Conservation (phyloP, 2,797 vertebrate species). For the Smutsia gigantea region DNA sequence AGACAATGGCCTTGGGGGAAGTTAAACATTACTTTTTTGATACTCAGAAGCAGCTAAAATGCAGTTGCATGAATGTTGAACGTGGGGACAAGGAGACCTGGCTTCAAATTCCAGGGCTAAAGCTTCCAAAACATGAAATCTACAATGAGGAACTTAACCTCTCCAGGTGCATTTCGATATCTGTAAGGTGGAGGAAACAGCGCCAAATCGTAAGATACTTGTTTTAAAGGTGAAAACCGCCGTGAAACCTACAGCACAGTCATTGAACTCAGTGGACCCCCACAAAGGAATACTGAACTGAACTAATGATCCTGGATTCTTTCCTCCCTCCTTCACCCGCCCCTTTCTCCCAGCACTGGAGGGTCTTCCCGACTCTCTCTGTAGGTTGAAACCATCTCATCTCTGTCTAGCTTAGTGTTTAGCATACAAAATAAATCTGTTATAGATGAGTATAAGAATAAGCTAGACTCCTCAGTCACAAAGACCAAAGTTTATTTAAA, state of each 20-base stretch:
- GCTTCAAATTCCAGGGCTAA: background rate
- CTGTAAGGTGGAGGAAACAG: background rate
- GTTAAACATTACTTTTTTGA: background rate
- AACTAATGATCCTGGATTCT: fast-evolving
- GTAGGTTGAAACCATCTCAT: background rate
- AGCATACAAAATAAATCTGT: background rate
- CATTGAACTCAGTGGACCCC: fast-evolving
- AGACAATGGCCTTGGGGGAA: background rate
- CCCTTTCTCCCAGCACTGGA: fast-evolving
- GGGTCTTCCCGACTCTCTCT: background rate
- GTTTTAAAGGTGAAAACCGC: background rate
- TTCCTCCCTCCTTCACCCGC: background rate
- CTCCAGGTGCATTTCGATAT: background rate
- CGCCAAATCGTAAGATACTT: no score
- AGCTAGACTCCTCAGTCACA: background rate
- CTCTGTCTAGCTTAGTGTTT: background rate
- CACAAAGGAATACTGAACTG: fast-evolving
- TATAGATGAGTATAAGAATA: background rate
- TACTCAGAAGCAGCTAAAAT: background rate
- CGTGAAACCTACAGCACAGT: background rate
- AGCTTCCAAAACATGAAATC: background rate
- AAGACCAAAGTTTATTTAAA: background rate
- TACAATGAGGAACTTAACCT: no score
- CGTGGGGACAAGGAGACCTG: background rate
- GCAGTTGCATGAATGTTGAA: background rate